Conservation (phyloP, 2,113 vertebrate species). For the Daboia siamensis region DNA sequence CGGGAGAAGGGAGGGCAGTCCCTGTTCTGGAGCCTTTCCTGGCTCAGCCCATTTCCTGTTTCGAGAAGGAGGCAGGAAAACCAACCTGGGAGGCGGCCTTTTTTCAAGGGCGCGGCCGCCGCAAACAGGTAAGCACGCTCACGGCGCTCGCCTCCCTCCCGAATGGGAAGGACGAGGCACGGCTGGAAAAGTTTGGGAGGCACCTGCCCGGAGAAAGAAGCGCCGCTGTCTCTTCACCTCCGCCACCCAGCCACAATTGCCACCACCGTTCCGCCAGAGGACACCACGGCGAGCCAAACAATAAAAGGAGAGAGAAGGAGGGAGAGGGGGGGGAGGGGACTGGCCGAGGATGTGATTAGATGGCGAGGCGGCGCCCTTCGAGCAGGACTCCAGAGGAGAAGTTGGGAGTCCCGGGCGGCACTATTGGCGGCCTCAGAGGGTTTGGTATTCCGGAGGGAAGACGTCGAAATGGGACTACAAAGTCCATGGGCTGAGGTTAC, state of each 20-base stretch:
- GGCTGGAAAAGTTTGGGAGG: not conserved
- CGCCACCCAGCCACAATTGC: not conserved
- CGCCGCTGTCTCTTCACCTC: not conserved
- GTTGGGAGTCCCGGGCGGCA: not conserved
- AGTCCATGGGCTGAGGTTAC: not conserved
- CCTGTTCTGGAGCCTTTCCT: not conserved
- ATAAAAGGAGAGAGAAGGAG: not conserved
- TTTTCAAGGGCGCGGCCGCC: not conserved
- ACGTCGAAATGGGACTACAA: not conserved
- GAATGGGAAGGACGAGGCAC: not conserved
- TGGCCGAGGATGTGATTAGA: not conserved
- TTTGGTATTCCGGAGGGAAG: not conserved
- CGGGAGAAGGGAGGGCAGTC: not conserved
- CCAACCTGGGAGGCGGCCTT: not conserved
- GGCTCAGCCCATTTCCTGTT: slow-evolving; percentile 62
- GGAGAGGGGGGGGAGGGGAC: not conserved
- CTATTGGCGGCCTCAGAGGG: not conserved
- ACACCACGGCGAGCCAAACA: not conserved
- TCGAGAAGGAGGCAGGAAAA: slow-evolving; percentile 13
- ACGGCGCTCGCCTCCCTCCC: not conserved
- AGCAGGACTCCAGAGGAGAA: not conserved
- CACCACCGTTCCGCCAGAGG: not conserved
- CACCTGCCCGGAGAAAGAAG: not conserved
- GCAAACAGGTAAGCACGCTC: not conserved
- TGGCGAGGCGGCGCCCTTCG: not conserved